Evolutionary conservation across 2,797 vertebrate genomes (phyloP).

Genomic region (Trichosurus vulpecula): DNA sequence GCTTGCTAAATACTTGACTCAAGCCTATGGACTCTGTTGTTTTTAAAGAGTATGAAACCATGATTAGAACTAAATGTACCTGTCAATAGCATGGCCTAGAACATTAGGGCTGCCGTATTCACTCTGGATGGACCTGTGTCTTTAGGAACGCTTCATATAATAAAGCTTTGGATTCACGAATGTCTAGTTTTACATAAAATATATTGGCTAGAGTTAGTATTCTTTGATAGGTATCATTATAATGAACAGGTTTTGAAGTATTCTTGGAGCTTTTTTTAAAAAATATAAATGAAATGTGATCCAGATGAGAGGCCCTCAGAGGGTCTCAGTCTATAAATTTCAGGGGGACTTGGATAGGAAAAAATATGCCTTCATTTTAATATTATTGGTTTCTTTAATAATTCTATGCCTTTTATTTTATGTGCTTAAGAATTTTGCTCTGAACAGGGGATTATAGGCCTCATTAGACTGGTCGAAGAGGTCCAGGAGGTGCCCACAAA

Average conservation of each 20-base stretch:
- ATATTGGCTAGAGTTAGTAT: background rate
- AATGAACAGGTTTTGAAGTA: background rate
- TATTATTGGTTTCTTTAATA: background rate
- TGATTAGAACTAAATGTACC: slow-evolving; percentile 95
- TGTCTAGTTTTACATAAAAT: background rate
- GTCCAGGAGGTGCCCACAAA: too few relatives aligned
- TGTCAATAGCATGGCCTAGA: slow-evolving; percentile 87
- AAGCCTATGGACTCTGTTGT: background rate
- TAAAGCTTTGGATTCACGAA: background rate
- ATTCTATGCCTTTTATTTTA: background rate
- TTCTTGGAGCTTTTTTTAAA: background rate
- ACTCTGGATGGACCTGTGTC: background rate
- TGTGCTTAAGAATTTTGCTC: background rate
- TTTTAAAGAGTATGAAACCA: slow-evolving; percentile 81
- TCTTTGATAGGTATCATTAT: background rate
- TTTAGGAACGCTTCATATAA: background rate
- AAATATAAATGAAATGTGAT: background rate
- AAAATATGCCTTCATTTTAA: background rate
- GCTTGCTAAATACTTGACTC: background rate
- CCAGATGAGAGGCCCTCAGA: background rate
- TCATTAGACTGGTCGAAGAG: background rate
- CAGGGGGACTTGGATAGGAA: background rate
- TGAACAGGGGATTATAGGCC: background rate
- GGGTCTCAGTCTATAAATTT: background rate
- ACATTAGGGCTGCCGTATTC: background rate